Conservation (phyloP, 2,797 vertebrate species). For the Anguilla megastoma region DNA sequence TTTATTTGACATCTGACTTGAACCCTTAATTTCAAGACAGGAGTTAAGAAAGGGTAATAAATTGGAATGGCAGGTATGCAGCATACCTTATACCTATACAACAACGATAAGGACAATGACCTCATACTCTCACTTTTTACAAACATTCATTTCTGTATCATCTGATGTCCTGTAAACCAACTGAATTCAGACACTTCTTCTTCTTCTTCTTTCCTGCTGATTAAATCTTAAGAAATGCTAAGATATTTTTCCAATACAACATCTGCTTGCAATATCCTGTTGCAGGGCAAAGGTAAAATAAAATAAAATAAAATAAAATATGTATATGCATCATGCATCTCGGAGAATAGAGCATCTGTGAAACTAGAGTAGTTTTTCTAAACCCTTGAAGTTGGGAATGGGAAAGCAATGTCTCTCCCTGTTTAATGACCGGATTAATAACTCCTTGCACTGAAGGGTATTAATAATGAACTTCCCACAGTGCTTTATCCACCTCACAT, state of each 20-base stretch:
- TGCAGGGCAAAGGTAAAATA: too few species aligned
- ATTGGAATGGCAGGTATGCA: too few species aligned
- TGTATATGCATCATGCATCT: background rate
- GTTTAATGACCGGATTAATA: conserved; percentile 25
- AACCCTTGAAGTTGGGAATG: background rate
- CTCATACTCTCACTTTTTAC: background rate
- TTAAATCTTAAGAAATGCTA: too few species aligned
- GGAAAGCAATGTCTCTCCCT: conserved; percentile 8
- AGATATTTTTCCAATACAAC: too few species aligned
- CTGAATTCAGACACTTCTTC: background rate
- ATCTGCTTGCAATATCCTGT: too few species aligned
- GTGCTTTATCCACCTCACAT: background rate
- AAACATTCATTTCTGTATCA: background rate
- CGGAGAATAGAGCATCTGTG: background rate
- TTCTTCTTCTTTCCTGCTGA: too few species aligned
- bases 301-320: too few species aligned
- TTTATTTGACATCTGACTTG: too few species aligned
- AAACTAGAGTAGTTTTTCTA: background rate
- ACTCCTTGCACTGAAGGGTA: conserved; percentile 1
- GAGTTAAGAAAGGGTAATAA: too few species aligned
- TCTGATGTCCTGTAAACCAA: background rate
- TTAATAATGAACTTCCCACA: conserved; percentile 26
- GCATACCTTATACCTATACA: background rate
- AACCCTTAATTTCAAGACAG: too few species aligned
- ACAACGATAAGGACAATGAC: background rate